These are phyloP conservation scores for Temnothorax ravouxi DNA, from an alignment of 2,888 invertebrate species.

Conservation along the genomic window DNA sequence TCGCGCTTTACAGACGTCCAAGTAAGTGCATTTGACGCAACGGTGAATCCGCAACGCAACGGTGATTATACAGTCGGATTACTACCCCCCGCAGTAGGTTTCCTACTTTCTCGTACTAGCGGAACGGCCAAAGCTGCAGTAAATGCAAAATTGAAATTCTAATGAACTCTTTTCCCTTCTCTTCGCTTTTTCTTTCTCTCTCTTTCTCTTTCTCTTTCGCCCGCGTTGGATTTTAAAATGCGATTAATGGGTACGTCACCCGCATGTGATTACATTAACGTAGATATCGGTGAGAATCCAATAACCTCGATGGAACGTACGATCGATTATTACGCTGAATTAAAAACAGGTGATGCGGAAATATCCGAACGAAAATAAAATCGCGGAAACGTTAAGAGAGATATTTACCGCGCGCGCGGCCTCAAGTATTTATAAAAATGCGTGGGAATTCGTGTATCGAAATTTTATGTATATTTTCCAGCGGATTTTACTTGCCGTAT, in stretches of 20 bases:
- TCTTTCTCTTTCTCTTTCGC: background rate
- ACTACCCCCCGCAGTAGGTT: slow-evolving; percentile 43
- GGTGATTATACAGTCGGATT: slow-evolving; percentile 61
- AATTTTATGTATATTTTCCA: slow-evolving; percentile 22
- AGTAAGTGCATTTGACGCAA: slow-evolving; percentile 62
- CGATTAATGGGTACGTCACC: slow-evolving; percentile 44
- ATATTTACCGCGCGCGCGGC: background rate
- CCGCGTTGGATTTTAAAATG: slow-evolving; percentile 29
- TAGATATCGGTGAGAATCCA: slow-evolving; percentile 40
- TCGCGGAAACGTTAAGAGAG: slow-evolving; percentile 2
- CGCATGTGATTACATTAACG: slow-evolving; percentile 52
- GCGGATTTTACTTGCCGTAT: slow-evolving; percentile 27
- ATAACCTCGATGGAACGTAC: slow-evolving; percentile 50
- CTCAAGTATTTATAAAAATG: slow-evolving; percentile 36
- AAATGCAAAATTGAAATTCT: slow-evolving; percentile 54
- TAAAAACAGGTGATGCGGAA: slow-evolving; percentile 39
- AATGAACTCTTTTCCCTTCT: slow-evolving; percentile 26
- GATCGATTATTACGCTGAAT: slow-evolving; percentile 55
- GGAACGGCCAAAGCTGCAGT: slow-evolving; percentile 37
- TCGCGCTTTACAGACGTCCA: slow-evolving; percentile 51
- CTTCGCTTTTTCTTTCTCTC: background rate
- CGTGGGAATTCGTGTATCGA: slow-evolving; percentile 11
- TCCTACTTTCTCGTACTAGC: slow-evolving; percentile 21
- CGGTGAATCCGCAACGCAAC: slow-evolving; percentile 49
- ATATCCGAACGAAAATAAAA: slow-evolving; percentile 46